Evolutionary conservation across 2,113 vertebrate genomes (phyloP).

Genomic region (Tiliqua scincoides): DNA sequence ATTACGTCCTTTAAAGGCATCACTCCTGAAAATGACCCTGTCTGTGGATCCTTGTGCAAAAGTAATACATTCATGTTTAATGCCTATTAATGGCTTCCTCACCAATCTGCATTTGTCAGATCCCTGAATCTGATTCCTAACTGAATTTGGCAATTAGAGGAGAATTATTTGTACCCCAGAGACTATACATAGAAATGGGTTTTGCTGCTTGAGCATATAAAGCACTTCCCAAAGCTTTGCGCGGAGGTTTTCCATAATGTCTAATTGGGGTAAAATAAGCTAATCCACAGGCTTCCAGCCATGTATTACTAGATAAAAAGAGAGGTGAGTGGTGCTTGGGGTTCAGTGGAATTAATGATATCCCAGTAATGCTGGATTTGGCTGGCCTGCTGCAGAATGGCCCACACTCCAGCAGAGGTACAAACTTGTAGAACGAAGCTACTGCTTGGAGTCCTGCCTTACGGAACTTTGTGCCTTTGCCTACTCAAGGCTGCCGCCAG

Average conservation of each 20-base stretch:
- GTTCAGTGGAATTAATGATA: not conserved
- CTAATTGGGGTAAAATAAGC: not conserved
- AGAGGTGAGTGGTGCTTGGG: not conserved
- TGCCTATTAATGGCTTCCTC: not conserved
- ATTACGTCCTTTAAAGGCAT: constrained; percentile 2
- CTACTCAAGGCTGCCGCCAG: not conserved
- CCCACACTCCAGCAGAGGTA: not conserved
- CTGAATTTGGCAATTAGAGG: not conserved
- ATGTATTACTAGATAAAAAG: not conserved
- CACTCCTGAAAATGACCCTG: not conserved
- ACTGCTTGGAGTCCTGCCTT: not conserved
- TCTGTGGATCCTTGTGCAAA: not conserved
- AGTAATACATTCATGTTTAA: constrained; percentile 22
- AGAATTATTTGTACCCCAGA: not conserved
- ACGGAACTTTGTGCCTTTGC: too few relatives aligned
- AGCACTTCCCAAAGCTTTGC: not conserved
- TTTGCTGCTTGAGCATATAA: not conserved
- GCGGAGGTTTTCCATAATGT: not conserved
- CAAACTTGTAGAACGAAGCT: not conserved
- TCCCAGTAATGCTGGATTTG: not conserved
- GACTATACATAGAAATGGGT: not conserved
- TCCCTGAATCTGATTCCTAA: not conserved
- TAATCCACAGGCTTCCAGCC: not conserved
- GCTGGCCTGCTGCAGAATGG: not conserved
- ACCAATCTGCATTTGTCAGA: not conserved